These are phyloP conservation scores for Aphelenchoides fujianensis DNA, from an alignment of 1,140 invertebrate species.

Conservation along the genomic window DNA sequence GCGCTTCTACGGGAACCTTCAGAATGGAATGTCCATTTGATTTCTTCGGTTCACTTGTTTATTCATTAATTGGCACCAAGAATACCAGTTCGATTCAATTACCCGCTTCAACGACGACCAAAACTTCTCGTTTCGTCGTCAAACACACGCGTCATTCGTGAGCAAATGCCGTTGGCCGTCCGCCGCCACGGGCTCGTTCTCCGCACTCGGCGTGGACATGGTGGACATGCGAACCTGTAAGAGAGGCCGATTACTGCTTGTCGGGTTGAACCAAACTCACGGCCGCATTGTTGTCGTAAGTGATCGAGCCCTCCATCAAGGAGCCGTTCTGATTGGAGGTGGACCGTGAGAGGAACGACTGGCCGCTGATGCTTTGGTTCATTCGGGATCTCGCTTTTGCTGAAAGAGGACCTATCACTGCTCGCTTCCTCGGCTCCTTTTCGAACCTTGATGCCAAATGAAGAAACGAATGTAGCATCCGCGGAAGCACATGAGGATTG, in stretches of 20 bases:
- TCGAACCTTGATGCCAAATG: conserved; percentile 58
- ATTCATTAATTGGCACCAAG: background rate
- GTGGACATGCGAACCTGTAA: conserved; percentile 20
- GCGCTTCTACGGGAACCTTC: background rate
- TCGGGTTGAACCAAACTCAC: background rate
- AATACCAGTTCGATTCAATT: background rate
- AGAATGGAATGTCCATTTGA: conserved; percentile 1
- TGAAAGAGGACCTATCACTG: conserved; percentile 16
- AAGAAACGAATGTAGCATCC: conserved; percentile 50
- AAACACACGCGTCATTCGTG: background rate
- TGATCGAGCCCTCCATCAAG: conserved; percentile 1
- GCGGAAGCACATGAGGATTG: conserved; percentile 41
- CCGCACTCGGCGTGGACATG: background rate
- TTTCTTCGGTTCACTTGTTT: background rate
- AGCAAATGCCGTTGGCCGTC: background rate
- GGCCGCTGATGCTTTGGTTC: conserved; percentile 59
- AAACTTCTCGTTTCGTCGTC: too few species aligned
- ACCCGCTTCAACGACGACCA: background rate
- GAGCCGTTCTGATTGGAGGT: background rate
- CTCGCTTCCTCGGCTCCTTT: conserved; percentile 41
- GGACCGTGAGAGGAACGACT: conserved; percentile 49
- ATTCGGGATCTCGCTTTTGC: conserved; percentile 54
- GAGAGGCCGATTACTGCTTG: background rate
- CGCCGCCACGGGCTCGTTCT: background rate
- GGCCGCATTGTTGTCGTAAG: conserved; percentile 13